phyloP scores from a whole-genome alignment of 37 sponge, comb jelly and placozoan species.

The Theonella swinhoei region DNA sequence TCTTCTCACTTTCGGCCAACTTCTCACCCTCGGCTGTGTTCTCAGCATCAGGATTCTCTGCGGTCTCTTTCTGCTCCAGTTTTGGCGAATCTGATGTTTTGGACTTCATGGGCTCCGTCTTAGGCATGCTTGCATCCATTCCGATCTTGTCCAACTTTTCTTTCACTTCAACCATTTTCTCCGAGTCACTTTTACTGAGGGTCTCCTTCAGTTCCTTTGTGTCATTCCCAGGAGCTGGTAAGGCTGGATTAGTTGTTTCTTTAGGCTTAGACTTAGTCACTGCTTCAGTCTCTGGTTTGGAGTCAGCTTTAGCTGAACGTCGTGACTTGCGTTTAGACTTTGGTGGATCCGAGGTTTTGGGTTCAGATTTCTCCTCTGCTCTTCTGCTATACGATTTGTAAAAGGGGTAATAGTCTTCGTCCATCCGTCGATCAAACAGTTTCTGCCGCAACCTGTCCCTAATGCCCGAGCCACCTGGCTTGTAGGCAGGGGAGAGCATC shows the following conservation, averaged over 20 bases:
- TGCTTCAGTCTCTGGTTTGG: not conserved
- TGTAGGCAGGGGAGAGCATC: not conserved
- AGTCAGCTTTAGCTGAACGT: not conserved
- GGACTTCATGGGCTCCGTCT: not conserved
- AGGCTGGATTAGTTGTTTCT: too few species aligned
- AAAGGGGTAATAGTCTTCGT: not conserved
- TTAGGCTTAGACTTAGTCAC: too few species aligned
- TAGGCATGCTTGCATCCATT: not conserved
- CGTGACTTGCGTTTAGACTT: not conserved
- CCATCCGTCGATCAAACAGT: not conserved
- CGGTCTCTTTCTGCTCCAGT: not conserved
- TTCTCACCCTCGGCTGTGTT: not conserved
- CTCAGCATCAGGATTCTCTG: not conserved
- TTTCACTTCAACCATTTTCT: not conserved
- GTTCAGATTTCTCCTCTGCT: not conserved
- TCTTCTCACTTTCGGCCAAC: constrained; percentile 9
- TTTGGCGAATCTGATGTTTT: not conserved
- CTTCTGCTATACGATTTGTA: not conserved
- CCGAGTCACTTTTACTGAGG: too few species aligned
- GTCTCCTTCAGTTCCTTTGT: not conserved
- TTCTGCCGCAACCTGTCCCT: not conserved
- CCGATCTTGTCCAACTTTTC: not conserved
- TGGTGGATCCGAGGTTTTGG: not conserved
- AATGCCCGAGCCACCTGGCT: not conserved
- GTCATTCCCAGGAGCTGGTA: too few species aligned